phyloP scores from a whole-genome alignment of 2,888 invertebrate genomes.

The Alloscopus bannaensis region DNA sequence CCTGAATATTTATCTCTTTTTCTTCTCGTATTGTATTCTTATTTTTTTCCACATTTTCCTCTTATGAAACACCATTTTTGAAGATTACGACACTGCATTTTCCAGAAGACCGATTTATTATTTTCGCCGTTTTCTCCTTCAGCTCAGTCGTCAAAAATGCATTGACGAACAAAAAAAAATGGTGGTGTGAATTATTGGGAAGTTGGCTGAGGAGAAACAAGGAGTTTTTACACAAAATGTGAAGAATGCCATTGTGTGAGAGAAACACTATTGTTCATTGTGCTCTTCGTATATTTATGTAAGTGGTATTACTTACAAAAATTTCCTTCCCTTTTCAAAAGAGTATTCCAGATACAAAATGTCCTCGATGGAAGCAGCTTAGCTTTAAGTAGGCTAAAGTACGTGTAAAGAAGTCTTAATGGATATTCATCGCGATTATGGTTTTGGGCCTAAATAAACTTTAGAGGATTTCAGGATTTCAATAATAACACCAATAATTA shows the following conservation, averaged over 20 bases:
- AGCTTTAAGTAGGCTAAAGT: too few species aligned
- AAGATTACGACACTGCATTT: conserved; percentile 55
- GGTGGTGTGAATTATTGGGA: conserved; percentile 51
- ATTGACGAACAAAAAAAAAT: conserved; percentile 43
- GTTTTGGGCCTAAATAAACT: too few species aligned
- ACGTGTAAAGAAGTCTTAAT: too few species aligned
- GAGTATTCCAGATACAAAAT: too few species aligned
- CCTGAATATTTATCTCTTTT: conserved; percentile 54
- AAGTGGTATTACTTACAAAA: conserved; percentile 29
- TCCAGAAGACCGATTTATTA: conserved; percentile 43
- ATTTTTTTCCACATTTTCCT: conserved; percentile 35
- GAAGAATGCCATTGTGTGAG: conserved; percentile 53
- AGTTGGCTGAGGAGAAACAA: conserved; percentile 32
- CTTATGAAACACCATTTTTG: conserved; percentile 21
- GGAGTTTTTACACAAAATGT: conserved; percentile 48
- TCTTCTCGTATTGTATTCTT: conserved; percentile 33
- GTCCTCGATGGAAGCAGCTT: too few species aligned
- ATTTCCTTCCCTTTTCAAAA: conserved; percentile 8
- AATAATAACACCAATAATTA: too few species aligned
- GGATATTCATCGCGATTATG: too few species aligned
- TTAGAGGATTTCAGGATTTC: too few species aligned
- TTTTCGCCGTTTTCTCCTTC: conserved; percentile 20
- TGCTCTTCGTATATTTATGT: conserved; percentile 1
- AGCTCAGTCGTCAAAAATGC: conserved; percentile 30
- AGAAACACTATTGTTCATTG: background rate